These are phyloP conservation scores for Momotus momota DNA, from an alignment of 2,797 vertebrate species.

Conservation along the genomic window DNA sequence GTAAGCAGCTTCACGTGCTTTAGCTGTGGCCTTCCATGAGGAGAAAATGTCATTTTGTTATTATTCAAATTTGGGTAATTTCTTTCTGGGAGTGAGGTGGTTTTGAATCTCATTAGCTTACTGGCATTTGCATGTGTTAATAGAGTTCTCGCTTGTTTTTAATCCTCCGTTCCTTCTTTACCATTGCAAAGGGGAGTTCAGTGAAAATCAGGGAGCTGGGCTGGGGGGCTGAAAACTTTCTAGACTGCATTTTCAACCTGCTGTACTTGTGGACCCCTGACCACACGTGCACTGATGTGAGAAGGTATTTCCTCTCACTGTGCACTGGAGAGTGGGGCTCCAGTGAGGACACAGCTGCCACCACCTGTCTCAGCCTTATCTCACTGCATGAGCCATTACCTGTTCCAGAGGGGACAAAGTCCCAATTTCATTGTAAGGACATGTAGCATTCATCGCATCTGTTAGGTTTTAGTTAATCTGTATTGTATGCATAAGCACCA, in stretches of 20 bases:
- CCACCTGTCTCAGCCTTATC: background rate
- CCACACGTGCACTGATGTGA: fast-evolving
- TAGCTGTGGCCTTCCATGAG: background rate
- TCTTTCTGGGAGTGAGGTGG: background rate
- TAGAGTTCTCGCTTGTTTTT: constrained; percentile 48
- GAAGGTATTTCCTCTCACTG: background rate
- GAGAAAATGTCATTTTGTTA: constrained; percentile 65
- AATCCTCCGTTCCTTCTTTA: background rate
- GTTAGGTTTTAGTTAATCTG: background rate
- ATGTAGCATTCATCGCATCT: fast-evolving
- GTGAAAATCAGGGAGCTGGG: background rate
- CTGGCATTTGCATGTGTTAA: constrained; percentile 56
- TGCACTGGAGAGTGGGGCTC: fast-evolving
- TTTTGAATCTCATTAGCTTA: constrained; percentile 61
- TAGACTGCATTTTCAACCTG: background rate
- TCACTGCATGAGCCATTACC: fast-evolving
- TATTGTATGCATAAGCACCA: no score
- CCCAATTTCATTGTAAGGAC: fast-evolving
- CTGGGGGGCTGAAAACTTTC: background rate
- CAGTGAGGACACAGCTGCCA: fast-evolving
- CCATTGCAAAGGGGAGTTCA: background rate
- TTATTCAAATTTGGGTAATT: constrained; percentile 67
- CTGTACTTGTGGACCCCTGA: background rate
- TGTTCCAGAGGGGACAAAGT: background rate
- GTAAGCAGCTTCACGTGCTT: background rate